These are phyloP conservation scores for Kradibia gibbosae DNA, from an alignment of 1,140 invertebrate genomes.

Conservation along the genomic window DNA sequence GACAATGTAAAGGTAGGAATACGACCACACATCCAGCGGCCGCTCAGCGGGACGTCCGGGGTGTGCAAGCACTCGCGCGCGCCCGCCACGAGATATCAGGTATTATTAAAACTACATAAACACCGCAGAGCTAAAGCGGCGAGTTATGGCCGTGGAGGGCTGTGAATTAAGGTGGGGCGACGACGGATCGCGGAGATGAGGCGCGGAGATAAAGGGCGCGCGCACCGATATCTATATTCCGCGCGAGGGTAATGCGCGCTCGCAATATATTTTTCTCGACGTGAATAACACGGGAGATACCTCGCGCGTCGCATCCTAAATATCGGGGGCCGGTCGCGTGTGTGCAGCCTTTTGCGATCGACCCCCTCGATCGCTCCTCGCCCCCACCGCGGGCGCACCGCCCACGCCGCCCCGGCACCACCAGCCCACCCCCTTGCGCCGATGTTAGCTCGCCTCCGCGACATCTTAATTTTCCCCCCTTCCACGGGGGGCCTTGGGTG, in stretches of 20 bases:
- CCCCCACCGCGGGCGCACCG: no score
- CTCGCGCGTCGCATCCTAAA: conserved; percentile 30
- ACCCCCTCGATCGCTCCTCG: background rate
- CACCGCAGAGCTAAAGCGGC: conserved; percentile 65
- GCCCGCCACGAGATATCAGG: conserved; percentile 66
- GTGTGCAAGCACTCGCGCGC: conserved; percentile 56
- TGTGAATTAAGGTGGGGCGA: conserved; percentile 69
- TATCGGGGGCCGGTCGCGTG: conserved; percentile 6
- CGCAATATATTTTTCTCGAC: conserved; percentile 41
- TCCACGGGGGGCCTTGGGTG: background rate
- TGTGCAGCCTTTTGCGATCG: background rate
- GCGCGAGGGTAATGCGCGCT: conserved; percentile 10
- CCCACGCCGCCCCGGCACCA: no score
- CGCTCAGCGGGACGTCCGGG: conserved; percentile 63
- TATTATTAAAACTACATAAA: conserved; percentile 73
- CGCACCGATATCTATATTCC: conserved; percentile 34
- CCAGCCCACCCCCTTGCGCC: no score
- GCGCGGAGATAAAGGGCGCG: conserved; percentile 19
- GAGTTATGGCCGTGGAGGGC: conserved; percentile 66
- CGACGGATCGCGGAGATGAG: conserved; percentile 56
- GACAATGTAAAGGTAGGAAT: conserved; percentile 60
- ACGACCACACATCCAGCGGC: conserved; percentile 65
- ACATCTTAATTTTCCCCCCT: conserved; percentile 38
- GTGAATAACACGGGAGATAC: conserved; percentile 24
- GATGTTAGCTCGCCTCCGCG: background rate